These are phyloP conservation scores for Vanacampus margaritifer DNA, from an alignment of 2,113 vertebrate species.

Conservation along the genomic window DNA sequence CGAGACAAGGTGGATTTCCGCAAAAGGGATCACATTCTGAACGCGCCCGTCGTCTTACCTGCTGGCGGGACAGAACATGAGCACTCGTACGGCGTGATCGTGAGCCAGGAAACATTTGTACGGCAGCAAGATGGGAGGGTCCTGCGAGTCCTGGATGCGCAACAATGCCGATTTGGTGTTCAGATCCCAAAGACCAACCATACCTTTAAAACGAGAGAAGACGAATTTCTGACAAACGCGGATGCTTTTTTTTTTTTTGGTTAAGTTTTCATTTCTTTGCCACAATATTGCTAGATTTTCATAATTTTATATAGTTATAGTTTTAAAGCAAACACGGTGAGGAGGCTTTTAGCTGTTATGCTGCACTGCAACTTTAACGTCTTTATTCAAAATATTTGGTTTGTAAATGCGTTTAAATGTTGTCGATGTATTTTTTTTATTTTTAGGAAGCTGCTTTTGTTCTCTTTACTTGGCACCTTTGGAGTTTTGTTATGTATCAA, in stretches of 20 bases:
- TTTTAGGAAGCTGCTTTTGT: too few species aligned
- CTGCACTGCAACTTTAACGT: too few species aligned
- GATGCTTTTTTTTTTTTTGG: neutral
- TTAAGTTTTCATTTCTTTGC: neutral
- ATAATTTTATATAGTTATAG: too few species aligned
- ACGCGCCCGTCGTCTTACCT: conserved; percentile 40
- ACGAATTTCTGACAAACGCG: neutral
- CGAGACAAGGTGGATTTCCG: neutral
- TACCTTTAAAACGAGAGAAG: conserved; percentile 66
- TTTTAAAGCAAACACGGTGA: too few species aligned
- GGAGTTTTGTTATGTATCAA: too few species aligned
- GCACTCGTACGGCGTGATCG: conserved; percentile 78
- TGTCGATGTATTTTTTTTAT: too few species aligned
- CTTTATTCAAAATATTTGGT: too few species aligned
- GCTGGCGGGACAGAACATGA: conserved; percentile 85
- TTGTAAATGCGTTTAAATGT: too few species aligned
- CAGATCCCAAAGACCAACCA: conserved; percentile 89
- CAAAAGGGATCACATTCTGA: neutral
- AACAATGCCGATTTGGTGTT: conserved; percentile 80
- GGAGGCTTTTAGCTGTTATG: too few species aligned
- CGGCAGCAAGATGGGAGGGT: conserved; percentile 79
- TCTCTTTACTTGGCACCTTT: too few species aligned
- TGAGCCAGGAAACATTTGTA: conserved; percentile 85
- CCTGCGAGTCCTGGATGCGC: conserved; percentile 70
- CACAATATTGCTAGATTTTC: neutral